Evolutionary conservation across 2,797 vertebrate genomes (phyloP).

Genomic region (Neostethus bicornis): DNA sequence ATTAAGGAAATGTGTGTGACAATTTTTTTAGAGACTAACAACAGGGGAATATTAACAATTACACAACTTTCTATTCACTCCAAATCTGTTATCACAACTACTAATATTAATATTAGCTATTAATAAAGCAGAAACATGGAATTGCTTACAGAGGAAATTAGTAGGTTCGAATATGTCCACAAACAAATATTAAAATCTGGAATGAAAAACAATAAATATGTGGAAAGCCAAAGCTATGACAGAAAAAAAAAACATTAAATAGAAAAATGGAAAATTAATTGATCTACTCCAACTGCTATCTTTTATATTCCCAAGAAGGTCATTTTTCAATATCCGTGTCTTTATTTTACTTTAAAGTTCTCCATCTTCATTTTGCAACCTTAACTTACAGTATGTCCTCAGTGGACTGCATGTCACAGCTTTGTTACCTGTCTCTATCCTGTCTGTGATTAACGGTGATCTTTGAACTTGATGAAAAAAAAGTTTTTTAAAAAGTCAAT

Average conservation of each 20-base stretch:
- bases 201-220: not conserved
- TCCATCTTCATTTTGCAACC: conserved; percentile 24
- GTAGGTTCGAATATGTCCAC: conserved; percentile 30
- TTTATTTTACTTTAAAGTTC: conserved; percentile 36
- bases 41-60: too few species aligned
- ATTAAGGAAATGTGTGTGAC: too few species aligned
- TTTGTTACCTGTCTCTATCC: conserved; percentile 39
- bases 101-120: too few species aligned
- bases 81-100: too few species aligned
- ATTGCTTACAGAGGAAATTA: conserved; percentile 71
- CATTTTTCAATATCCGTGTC: conserved; percentile 23
- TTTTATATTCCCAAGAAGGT: conserved; percentile 13
- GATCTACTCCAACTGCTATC: conserved; percentile 42
- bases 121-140: conserved; percentile 77
- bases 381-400: conserved; percentile 33
- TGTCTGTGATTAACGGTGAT: conserved; percentile 56
- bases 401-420: conserved; percentile 40
- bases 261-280: conserved; percentile 19
- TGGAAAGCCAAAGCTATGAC: not conserved
- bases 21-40: too few species aligned
- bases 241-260: conserved; percentile 1
- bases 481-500: conserved; percentile 35
- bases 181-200: too few species aligned
- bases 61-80: too few species aligned
- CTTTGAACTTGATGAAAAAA: conserved; percentile 34